Conservation (phyloP, 2,888 invertebrate species). For the Trissoscelio sp. region DNA sequence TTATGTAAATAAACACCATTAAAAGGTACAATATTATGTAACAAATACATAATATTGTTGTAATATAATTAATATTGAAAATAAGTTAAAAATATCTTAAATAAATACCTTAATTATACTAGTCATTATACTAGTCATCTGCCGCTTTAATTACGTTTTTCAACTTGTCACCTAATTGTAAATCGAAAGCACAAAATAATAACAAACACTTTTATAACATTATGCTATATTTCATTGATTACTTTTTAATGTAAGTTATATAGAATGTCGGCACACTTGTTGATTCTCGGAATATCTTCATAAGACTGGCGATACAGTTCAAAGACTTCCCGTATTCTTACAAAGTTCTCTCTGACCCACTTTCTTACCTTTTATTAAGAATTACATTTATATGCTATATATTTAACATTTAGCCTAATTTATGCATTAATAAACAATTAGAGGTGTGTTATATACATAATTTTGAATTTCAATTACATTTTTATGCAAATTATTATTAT, state of each 20-base stretch:
- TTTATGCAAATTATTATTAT: too few relatives aligned
- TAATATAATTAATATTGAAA: not conserved
- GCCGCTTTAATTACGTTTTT: slow-evolving; percentile 3
- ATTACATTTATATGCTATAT: slow-evolving; percentile 47
- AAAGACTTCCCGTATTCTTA: slow-evolving; percentile 81
- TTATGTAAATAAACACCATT: too few relatives aligned
- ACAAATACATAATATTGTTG: not conserved
- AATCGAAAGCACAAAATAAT: not conserved
- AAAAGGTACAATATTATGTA: not conserved
- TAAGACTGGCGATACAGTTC: slow-evolving; percentile 81
- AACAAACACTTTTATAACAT: slow-evolving; percentile 9
- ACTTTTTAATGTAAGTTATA: slow-evolving; percentile 53
- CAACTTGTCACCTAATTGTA: not conserved
- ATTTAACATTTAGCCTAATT: slow-evolving; percentile 34
- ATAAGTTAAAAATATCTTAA: not conserved
- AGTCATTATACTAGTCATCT: slow-evolving; percentile 46
- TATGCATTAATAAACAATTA: too few relatives aligned
- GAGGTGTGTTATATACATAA: too few relatives aligned
- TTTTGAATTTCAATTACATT: too few relatives aligned
- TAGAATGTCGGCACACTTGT: slow-evolving; percentile 78
- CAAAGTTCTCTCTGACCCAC: slow-evolving; percentile 82
- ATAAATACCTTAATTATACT: slow-evolving; percentile 39
- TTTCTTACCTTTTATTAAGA: slow-evolving; percentile 72
- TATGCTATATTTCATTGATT: slow-evolving; percentile 41
- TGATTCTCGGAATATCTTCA: slow-evolving; percentile 82